phyloP scores from a whole-genome alignment of 2,113 vertebrate genomes.

The Rafetus swinhoei region DNA sequence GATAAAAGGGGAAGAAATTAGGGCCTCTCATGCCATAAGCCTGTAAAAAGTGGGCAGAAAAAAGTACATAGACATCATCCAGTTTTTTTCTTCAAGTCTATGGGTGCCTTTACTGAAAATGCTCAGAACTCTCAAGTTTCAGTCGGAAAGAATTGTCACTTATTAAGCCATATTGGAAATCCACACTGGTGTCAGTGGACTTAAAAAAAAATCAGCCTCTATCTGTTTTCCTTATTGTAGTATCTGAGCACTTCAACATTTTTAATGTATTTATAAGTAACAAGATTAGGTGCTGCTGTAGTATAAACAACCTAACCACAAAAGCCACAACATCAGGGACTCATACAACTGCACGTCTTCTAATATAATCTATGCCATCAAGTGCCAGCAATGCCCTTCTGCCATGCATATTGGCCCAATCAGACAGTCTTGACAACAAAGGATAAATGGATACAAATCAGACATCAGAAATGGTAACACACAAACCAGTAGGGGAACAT shows the following conservation, averaged over 20 bases:
- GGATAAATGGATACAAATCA: too few species aligned
- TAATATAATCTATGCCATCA: too few species aligned
- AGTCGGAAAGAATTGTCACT: neutral
- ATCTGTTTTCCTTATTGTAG: neutral
- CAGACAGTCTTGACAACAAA: too few species aligned
- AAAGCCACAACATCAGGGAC: too few species aligned
- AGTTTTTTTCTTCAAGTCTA: neutral
- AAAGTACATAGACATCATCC: neutral
- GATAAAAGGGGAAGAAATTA: neutral
- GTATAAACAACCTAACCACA: neutral
- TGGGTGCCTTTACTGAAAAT: conserved; percentile 20
- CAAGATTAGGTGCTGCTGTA: neutral
- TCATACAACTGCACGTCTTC: too few species aligned
- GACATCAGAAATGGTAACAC: too few species aligned
- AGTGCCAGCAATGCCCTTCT: too few species aligned
- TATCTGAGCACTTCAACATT: neutral
- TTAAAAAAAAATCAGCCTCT: neutral
- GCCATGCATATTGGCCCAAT: too few species aligned
- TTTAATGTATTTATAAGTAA: neutral
- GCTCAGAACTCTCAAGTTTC: neutral
- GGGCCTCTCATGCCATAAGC: neutral
- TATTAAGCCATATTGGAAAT: neutral
- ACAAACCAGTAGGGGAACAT: too few species aligned
- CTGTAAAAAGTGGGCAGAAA: neutral
- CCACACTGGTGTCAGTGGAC: neutral